Percentiles rank a stretch among this genome's conserved stretches.
These are phyloP conservation scores for Lapara coniferarum DNA, from an alignment of 2,888 invertebrate species.

Conservation along the genomic window DNA sequence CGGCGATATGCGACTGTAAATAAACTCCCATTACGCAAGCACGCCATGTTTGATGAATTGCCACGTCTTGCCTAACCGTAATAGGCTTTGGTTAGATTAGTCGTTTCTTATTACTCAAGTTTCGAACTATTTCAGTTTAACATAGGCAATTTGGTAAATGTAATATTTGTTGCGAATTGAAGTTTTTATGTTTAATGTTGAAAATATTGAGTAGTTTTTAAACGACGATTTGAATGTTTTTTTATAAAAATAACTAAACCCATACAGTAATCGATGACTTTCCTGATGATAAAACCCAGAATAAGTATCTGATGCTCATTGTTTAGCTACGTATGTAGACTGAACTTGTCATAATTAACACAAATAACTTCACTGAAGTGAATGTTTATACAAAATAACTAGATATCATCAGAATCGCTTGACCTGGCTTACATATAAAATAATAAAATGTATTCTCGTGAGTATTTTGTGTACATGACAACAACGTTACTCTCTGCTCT, in stretches of 20 bases:
- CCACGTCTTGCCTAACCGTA: conserved; percentile 17
- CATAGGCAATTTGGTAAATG: background rate
- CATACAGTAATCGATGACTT: no score
- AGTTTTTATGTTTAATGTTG: background rate
- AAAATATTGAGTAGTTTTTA: background rate
- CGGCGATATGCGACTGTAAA: conserved; percentile 19
- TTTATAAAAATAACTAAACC: no score
- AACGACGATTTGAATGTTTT: no score
- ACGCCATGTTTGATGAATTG: conserved; percentile 21
- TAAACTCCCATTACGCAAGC: conserved; percentile 19
- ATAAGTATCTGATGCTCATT: background rate
- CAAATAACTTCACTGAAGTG: no score
- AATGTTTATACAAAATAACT: no score
- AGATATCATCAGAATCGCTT: no score
- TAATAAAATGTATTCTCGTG: no score
- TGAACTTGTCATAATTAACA: no score
- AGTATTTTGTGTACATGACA: no score
- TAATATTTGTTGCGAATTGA: background rate
- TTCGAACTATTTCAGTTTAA: background rate
- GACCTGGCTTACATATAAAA: no score
- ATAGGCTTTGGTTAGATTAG: conserved; percentile 18
- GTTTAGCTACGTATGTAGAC: background rate
- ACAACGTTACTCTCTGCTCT: no score
- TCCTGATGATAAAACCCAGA: no score
- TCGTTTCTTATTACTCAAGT: conserved; percentile 4